Base-by-base conservation (phyloP, 1,140 invertebrate species). In the Trigoniulus corallinus region DNA sequence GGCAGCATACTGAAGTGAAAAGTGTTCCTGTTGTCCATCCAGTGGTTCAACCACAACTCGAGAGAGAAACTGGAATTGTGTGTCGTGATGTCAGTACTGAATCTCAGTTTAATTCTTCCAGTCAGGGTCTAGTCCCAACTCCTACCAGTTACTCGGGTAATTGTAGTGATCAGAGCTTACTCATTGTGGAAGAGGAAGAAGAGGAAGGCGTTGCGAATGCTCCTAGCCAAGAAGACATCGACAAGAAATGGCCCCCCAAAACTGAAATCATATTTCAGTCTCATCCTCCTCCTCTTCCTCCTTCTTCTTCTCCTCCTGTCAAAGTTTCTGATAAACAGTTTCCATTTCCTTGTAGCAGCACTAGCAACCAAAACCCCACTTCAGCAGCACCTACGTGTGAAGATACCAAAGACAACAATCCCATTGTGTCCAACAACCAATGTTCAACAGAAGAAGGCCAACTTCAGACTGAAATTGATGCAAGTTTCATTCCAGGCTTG, bases 171-270 rank as follows among this genome's bases (percentile, higher is more conserved):
- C 42, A 20, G 4, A 44, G 42, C 24, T 18, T 44, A 24, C 18
- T 44, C 7, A 44, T 44, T 21, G 18, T 44, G 18, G 42, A 44
- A 44, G 42, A 44, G 42, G 42, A 44, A 24, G 42, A 44, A 18
- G 18, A 44, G 18, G 4, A 44, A 7, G 42, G 21, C 21, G 4
- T 7, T 7, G 18, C 4, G 7, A 7, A 4, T 4, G 42, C 4
- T 18, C 4, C 24, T 7, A 7, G 4, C 18, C 42, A 20, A 18
- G 18, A 44, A 34, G 15, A 7, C 7, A 7, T 15, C 7, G 15
- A 7, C 7, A 7, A 7, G 7, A 7, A 7, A 15, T 34, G 7
- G 15, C 29, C 29, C 15, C 29, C 7, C 7, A 34, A 34, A 7
- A 34, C 29, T 7, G 29, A 34, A 15, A 15, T 34, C 15, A n/a